Percentiles rank a stretch among this genome's conserved stretches.
These are phyloP conservation scores for Brachypteracias leptosomus DNA, from an alignment of 2,113 vertebrate genomes.

Conservation along the genomic window DNA sequence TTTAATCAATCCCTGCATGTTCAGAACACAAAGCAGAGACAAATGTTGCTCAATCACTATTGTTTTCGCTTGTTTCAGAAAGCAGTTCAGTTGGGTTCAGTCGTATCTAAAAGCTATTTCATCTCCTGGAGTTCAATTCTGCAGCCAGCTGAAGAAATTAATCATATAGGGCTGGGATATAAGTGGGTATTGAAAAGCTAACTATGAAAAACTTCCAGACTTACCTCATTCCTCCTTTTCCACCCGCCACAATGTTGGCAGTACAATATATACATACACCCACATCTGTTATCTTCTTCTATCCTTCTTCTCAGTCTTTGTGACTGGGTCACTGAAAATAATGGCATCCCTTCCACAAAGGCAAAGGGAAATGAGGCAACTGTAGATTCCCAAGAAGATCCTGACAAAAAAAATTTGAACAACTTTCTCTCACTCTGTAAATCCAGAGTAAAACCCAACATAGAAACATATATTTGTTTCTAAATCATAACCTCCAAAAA, in stretches of 20 bases:
- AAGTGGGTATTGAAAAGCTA: not conserved
- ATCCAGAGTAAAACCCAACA: not conserved
- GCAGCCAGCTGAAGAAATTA: not conserved
- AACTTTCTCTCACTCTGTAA: not conserved
- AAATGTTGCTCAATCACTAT: conserved; percentile 42
- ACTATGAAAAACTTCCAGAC: not conserved
- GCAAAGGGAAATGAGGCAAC: not conserved
- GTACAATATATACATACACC: not conserved
- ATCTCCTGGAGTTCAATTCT: not conserved
- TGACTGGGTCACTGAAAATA: not conserved
- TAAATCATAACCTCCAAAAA: not conserved
- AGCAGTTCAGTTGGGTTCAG: conserved; percentile 12
- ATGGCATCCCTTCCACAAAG: not conserved
- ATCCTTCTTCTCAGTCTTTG: not conserved
- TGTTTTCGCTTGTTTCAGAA: conserved; percentile 44
- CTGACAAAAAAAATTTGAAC: not conserved
- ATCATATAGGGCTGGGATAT: not conserved
- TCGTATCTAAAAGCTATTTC: conserved; percentile 26
- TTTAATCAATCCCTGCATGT: conserved; percentile 47
- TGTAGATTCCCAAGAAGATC: not conserved
- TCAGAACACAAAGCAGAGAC: conserved; percentile 46
- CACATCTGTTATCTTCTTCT: not conserved
- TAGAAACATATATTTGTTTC: not conserved
- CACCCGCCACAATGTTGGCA: not conserved
- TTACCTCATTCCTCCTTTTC: not conserved